Percentiles rank a stretch among this genome's conserved stretches.
These are phyloP conservation scores for Emydoidea blandingii DNA, from an alignment of 2,797 vertebrate genomes.

Conservation along the genomic window DNA sequence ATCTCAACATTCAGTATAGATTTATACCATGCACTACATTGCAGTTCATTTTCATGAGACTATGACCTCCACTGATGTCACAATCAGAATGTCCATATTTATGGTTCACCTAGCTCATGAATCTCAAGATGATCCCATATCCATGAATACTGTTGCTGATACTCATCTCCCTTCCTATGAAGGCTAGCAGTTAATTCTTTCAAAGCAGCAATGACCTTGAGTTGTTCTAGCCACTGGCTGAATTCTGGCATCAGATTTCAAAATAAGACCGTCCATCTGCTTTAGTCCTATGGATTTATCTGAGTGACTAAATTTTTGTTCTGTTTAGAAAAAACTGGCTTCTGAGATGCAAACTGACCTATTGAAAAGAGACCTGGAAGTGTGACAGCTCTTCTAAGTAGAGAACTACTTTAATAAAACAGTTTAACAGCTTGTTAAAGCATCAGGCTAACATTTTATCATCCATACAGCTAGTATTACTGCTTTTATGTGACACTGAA, in stretches of 20 bases:
- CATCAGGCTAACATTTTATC: neutral
- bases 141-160: neutral
- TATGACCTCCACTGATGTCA: fast-evolving
- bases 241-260: neutral
- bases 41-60: neutral
- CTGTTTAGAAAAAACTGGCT: fast-evolving
- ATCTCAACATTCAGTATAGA: neutral
- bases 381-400: neutral
- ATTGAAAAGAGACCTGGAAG: neutral
- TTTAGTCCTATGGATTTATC: neutral
- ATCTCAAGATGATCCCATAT: neutral
- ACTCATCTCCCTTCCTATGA: neutral
- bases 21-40: fast-evolving
- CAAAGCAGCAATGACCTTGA: neutral
- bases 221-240: neutral
- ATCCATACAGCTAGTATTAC: neutral
- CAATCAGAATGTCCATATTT: neutral
- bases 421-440: neutral
- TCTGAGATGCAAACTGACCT: neutral
- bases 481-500: neutral
- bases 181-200: neutral
- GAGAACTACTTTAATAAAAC: neutral
- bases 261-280: neutral
- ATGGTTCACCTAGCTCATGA: neutral
- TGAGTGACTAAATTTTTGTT: neutral